These are phyloP conservation scores for Congeria kusceri DNA, from an alignment of 2,888 invertebrate species.

Conservation along the genomic window DNA sequence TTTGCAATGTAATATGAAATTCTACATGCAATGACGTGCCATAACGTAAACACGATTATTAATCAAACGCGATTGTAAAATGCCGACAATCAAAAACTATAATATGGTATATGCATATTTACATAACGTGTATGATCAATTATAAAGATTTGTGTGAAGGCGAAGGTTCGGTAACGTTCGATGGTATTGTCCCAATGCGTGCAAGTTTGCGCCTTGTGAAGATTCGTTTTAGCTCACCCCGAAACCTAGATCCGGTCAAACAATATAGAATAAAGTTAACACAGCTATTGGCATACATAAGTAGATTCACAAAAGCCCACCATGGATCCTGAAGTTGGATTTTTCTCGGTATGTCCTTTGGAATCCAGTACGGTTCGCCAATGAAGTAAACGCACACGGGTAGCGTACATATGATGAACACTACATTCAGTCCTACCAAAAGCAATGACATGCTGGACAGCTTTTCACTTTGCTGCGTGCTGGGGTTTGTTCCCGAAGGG, in stretches of 20 bases:
- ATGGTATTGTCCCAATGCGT: too few relatives aligned
- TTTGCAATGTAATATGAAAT: too few relatives aligned
- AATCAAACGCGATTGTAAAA: too few relatives aligned
- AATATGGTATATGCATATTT: too few relatives aligned
- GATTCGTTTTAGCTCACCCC: slow-evolving; percentile 59
- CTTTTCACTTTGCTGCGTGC: slow-evolving; percentile 6
- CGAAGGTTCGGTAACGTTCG: too few relatives aligned
- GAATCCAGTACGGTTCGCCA: slow-evolving; percentile 58
- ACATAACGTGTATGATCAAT: too few relatives aligned
- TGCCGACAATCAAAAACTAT: too few relatives aligned
- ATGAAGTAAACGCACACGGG: slow-evolving; percentile 50
- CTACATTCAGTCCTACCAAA: slow-evolving; percentile 64
- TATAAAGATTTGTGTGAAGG: too few relatives aligned
- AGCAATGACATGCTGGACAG: slow-evolving; percentile 70
- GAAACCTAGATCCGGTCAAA: slow-evolving; percentile 73
- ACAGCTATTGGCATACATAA: slow-evolving; percentile 73
- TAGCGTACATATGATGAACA: slow-evolving; percentile 62
- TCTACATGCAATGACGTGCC: too few relatives aligned
- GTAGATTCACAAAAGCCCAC: slow-evolving; percentile 67
- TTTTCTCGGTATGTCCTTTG: slow-evolving; percentile 34
- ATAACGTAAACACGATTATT: too few relatives aligned
- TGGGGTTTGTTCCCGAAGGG: slow-evolving; percentile 11
- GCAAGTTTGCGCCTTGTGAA: slow-evolving; percentile 34
- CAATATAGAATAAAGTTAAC: slow-evolving; percentile 73
- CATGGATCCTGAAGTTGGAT: slow-evolving; percentile 47